phyloP scores from a whole-genome alignment of 2,113 vertebrate genomes.

The Microtus pennsylvanicus region DNA sequence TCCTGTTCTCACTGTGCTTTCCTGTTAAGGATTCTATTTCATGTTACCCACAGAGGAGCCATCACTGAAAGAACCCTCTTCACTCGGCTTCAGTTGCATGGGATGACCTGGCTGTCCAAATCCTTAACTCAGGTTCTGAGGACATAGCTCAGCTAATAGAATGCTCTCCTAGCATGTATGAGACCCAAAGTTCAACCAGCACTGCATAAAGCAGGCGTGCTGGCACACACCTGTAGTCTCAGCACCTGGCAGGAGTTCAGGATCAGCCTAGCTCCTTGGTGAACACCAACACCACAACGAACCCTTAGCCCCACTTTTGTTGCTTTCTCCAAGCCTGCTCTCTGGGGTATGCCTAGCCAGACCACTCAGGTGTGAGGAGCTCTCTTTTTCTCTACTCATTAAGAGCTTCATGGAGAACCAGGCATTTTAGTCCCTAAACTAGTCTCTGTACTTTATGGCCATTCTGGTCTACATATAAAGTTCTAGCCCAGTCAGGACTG shows the following conservation, averaged over 20 bases:
- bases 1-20: conserved; percentile 35
- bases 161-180: background rate
- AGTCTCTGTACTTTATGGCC: background rate
- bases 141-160: background rate
- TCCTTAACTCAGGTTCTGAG: background rate
- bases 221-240: background rate
- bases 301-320: background rate
- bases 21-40: conserved; percentile 12
- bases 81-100: conserved; percentile 35
- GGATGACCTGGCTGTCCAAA: background rate
- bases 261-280: background rate
- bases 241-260: background rate
- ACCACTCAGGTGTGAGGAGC: background rate
- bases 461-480: background rate
- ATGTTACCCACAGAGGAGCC: background rate
- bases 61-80: conserved; percentile 63
- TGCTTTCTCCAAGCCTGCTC: background rate
- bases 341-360: conserved; percentile 38
- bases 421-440: background rate
- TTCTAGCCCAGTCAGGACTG: background rate
- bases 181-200: background rate
- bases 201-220: background rate
- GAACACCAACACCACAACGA: background rate
- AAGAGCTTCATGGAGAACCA: background rate
- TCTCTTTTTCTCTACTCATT: background rate